Evolutionary conservation across 2,888 invertebrate species (phyloP).

Genomic region (Hypercompe scribonia): DNA sequence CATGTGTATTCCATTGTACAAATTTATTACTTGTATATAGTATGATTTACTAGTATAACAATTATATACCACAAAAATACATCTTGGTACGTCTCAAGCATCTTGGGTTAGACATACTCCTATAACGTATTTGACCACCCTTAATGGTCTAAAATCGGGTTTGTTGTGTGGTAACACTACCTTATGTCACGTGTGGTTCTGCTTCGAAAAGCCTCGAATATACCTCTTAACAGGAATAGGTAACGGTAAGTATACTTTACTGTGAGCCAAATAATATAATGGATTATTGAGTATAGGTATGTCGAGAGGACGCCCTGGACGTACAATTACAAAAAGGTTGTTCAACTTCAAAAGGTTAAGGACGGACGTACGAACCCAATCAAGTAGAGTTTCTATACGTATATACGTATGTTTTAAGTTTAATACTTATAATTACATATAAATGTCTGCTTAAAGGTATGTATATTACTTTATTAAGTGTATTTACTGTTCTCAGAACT

Average conservation of each 20-base stretch:
- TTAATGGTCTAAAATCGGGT: constrained; percentile 13
- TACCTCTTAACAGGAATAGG: constrained; percentile 3
- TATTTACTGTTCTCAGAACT: neutral
- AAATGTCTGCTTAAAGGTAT: neutral
- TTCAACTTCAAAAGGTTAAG: constrained; percentile 15
- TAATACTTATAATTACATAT: neutral
- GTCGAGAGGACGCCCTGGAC: constrained; percentile 8
- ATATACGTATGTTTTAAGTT: neutral
- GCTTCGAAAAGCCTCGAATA: neutral
- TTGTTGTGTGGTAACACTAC: constrained; percentile 5
- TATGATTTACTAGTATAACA: neutral
- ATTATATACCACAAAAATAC: neutral
- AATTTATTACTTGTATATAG: neutral
- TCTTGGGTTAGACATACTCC: constrained; percentile 14
- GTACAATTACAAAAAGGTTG: constrained; percentile 15
- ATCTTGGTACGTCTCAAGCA: neutral
- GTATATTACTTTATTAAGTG: neutral
- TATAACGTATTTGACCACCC: constrained; percentile 9
- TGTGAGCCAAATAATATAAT: constrained; percentile 12
- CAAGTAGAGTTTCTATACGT: neutral
- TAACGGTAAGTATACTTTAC: constrained; percentile 2
- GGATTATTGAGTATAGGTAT: constrained; percentile 14
- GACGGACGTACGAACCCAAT: constrained; percentile 2
- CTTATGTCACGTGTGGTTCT: constrained; percentile 2
- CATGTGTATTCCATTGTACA: neutral